Evolutionary conservation across 2,888 invertebrate species (phyloP), one percentile per base, ranked within the genome.

Genomic region (Acholoe squamosa): DNA sequence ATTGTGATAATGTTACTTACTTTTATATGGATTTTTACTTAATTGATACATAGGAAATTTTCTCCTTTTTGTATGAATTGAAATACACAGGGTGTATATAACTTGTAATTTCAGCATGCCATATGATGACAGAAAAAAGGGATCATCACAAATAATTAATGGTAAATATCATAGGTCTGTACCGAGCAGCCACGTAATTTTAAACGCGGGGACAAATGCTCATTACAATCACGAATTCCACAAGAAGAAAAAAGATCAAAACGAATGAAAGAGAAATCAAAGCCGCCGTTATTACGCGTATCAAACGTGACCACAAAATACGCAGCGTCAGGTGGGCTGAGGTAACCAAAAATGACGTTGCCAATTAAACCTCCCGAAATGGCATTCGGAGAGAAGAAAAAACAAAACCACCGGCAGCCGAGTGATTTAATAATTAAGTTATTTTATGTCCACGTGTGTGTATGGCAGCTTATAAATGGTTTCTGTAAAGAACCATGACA

Each of bases 221-320:
- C 71, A 71, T 28, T 28, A 71, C 31, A 71, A n/a, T 25, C 5
- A 25, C 71, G 14, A 28, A 5, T 28, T n/a, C 31, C 71, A 71
- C 28, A 0, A 25, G 71, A 71, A 71, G 14, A 71, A 25, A 71
- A 0, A 61, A 61, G 14, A 61, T 19, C n/a, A 61, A 61, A 61
- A 61, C 3, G 19, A 19, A 61, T 19, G 19, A 14, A 19, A 61
- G 61, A 61, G 1, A 61, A 61, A 61, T n/a, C 3, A n/a, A 71
- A 28, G 31, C n/a, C 22, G 61, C 3, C 19, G 19, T 61, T 61
- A 61, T 0, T 71, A 25, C 71, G 14, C 71, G 71, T 71, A 71
- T 71, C 71, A 71, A 71, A 71, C 5, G 61, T 28, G 71, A 71
- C 71, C 71, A 28, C 71, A 71, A n/a, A 71, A 71, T 71, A 71